Evolutionary conservation across 1,140 invertebrate species (phyloP).

Genomic region (Lasioglossum baleicum): DNA sequence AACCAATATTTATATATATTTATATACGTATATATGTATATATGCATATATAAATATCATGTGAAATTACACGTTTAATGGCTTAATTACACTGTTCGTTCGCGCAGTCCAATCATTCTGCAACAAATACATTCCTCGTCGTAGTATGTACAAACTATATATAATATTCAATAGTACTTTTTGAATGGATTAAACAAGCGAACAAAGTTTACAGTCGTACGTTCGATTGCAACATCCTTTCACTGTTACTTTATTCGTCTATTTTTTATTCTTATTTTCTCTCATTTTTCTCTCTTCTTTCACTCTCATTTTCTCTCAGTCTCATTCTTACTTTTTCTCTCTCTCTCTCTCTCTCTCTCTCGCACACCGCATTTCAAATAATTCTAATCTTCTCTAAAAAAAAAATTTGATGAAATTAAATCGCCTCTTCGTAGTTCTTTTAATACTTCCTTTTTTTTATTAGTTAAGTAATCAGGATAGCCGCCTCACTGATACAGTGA

Average conservation of each 20-base stretch:
- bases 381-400: constrained; percentile 28
- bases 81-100: constrained; percentile 60
- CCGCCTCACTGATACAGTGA: constrained; percentile 80
- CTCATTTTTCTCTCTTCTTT: too few species aligned
- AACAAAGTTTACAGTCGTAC: constrained; percentile 61
- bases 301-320: too few species aligned
- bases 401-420: constrained; percentile 48
- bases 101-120: constrained; percentile 53
- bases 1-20: constrained; percentile 56
- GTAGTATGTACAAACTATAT: constrained; percentile 69
- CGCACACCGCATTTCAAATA: constrained; percentile 26
- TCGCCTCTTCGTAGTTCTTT: constrained; percentile 61
- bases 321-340: too few species aligned
- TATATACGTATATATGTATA: constrained; percentile 34
- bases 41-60: constrained; percentile 48
- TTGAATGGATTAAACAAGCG: constrained; percentile 63
- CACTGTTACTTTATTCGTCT: constrained; percentile 48
- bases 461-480: constrained; percentile 69
- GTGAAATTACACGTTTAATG: constrained; percentile 47
- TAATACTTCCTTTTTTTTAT: constrained; percentile 76
- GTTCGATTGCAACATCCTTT: constrained; percentile 35
- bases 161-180: constrained; percentile 62
- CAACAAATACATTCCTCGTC: constrained; percentile 40
- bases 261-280: background rate
- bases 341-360: background rate